phyloP scores from a whole-genome alignment of 2,113 vertebrate species.

The Balaenoptera acutorostrata region DNA sequence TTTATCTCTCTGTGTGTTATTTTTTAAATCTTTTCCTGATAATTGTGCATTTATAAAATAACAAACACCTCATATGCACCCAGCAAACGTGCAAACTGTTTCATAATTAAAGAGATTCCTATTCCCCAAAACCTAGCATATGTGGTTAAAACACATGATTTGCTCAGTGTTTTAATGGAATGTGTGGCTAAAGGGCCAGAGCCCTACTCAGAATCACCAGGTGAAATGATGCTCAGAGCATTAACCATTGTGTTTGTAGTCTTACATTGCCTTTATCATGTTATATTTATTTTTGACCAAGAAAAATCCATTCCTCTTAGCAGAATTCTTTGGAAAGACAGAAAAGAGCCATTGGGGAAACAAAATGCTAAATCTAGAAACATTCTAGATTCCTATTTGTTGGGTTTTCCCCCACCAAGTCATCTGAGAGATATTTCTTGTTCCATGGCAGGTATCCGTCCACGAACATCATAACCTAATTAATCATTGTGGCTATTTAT shows the following conservation, averaged over 20 bases:
- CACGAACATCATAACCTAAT: slow-evolving; percentile 20
- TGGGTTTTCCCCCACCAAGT: neutral
- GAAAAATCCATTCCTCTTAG: neutral
- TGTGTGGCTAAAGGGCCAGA: neutral
- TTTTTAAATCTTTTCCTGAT: slow-evolving; percentile 1
- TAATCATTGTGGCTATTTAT: slow-evolving; percentile 13
- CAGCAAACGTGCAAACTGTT: slow-evolving; percentile 38
- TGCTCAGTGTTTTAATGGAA: neutral
- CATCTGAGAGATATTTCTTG: slow-evolving; percentile 35
- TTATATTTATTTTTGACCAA: neutral
- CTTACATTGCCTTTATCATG: neutral
- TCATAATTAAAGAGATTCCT: slow-evolving; percentile 49
- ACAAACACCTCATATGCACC: neutral
- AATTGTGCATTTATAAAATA: slow-evolving; percentile 52
- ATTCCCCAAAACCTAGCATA: neutral
- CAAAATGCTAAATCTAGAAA: slow-evolving; percentile 43
- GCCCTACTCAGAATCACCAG: neutral
- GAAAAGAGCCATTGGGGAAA: slow-evolving; percentile 11
- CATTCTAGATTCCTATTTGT: slow-evolving; percentile 11
- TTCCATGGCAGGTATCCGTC: slow-evolving; percentile 6
- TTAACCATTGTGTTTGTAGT: neutral
- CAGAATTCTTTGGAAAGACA: neutral
- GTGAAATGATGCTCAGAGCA: neutral
- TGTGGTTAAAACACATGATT: neutral
- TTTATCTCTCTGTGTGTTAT: neutral